These are phyloP conservation scores for Phrynocephalus forsythii DNA, from an alignment of 2,797 vertebrate genomes.

Conservation along the genomic window DNA sequence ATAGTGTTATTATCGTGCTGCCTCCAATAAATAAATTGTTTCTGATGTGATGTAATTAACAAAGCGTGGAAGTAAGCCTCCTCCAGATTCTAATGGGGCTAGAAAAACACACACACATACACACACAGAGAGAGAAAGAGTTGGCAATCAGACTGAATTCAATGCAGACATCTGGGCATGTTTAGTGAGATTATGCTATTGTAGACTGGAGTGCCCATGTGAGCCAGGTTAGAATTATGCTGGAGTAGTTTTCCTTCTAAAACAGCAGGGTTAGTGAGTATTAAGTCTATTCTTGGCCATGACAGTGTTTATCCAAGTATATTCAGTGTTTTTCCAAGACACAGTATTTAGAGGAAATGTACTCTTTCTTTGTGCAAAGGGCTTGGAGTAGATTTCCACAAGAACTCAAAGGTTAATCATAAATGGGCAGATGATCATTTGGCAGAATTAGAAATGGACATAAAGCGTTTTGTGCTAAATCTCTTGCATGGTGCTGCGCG, in stretches of 20 bases:
- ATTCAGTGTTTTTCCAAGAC: neutral
- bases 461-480: no score
- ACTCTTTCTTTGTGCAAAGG: neutral
- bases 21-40: slow-evolving; percentile 23
- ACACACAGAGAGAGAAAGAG: no score
- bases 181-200: neutral
- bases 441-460: no score
- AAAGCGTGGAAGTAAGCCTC: neutral
- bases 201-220: no score
- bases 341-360: neutral
- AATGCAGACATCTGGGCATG: neutral
- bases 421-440: no score
- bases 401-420: no score
- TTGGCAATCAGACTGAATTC: neutral
- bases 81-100: slow-evolving; percentile 20
- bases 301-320: neutral
- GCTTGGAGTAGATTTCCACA: neutral
- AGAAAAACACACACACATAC: neutral
- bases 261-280: neutral
- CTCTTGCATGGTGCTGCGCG: no score
- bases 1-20: slow-evolving; percentile 17
- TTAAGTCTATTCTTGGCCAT: neutral
- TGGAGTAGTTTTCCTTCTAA: neutral
- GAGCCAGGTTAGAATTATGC: neutral
- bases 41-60: slow-evolving; percentile 2